A percentile compares a stretch with the other conserved stretches of the same genome.
phyloP scores from a whole-genome alignment of 2,888 invertebrate genomes.

The Octodonta nipae region DNA sequence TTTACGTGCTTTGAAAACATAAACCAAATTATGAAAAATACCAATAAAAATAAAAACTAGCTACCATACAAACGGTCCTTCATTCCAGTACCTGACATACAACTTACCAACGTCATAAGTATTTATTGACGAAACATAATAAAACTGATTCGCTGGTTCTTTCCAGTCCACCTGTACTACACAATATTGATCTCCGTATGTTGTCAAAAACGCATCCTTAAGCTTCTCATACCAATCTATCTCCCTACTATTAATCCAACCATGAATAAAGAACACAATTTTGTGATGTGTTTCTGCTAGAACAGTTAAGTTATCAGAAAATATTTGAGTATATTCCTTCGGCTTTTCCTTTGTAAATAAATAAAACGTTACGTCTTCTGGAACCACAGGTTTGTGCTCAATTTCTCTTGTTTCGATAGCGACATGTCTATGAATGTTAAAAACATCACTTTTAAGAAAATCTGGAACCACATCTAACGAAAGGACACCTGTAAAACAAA shows the following conservation, averaged over 20 bases:
- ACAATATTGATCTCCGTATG: slow-evolving; percentile 11
- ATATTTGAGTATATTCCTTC: slow-evolving; percentile 14
- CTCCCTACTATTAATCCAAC: slow-evolving; percentile 21
- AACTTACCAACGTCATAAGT: slow-evolving; percentile 25
- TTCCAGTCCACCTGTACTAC: slow-evolving; percentile 25
- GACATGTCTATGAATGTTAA: slow-evolving; percentile 20
- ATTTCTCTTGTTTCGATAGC: slow-evolving; percentile 18
- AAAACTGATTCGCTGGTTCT: slow-evolving; percentile 21
- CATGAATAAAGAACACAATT: slow-evolving; percentile 23
- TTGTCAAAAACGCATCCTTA: slow-evolving; percentile 20
- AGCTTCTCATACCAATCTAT: slow-evolving; percentile 20
- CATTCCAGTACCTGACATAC: no score
- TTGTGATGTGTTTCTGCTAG: slow-evolving; percentile 12
- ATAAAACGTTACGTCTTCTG: slow-evolving; percentile 19
- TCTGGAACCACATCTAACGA: no score
- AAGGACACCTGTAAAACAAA: no score
- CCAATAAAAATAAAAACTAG: no score
- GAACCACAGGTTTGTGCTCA: slow-evolving; percentile 16
- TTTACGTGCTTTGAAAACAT: no score
- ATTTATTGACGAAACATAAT: slow-evolving; percentile 22
- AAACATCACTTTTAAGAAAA: slow-evolving; percentile 18
- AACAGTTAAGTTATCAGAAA: slow-evolving; percentile 15
- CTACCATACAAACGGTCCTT: no score
- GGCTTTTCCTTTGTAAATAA: slow-evolving; percentile 17
- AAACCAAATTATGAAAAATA: no score